Percentiles rank a stretch among this genome's conserved stretches.
Evolutionary conservation across 1,140 invertebrate species (phyloP).

Genomic region (Drosophila hydei): DNA sequence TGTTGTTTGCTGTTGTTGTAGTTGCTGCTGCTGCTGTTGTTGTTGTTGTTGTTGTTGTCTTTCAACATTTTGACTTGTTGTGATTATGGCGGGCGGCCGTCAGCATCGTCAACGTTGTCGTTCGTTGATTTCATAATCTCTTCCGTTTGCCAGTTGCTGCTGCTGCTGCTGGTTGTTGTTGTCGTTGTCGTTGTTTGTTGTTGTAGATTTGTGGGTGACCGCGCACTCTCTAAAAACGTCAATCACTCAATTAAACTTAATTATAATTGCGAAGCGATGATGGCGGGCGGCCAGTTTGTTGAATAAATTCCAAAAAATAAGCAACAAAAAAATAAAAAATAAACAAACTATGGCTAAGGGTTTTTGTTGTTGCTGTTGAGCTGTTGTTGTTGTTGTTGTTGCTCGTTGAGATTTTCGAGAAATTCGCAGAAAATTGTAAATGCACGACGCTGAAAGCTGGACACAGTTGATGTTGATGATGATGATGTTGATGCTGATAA

Average conservation of each 20-base stretch:
- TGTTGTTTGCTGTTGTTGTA: conserved; percentile 46
- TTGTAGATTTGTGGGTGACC: conserved; percentile 79
- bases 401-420: conserved; percentile 73
- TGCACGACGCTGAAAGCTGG: conserved; percentile 60
- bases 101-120: conserved; percentile 36
- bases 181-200: conserved; percentile 40
- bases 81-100: conserved; percentile 63
- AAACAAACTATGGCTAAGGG: neutral
- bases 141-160: conserved; percentile 45
- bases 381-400: conserved; percentile 23
- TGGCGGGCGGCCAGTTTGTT: conserved; percentile 66
- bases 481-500: conserved; percentile 27
- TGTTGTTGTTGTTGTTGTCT: conserved; percentile 48
- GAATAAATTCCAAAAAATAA: conserved; percentile 56
- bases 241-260: conserved; percentile 83
- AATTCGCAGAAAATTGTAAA: conserved; percentile 82
- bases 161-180: conserved; percentile 23
- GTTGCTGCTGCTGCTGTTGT: neutral
- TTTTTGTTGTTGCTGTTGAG: neutral
- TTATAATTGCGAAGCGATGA: conserved; percentile 83
- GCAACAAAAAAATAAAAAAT: neutral
- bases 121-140: conserved; percentile 78
- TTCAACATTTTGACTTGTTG: conserved; percentile 72
- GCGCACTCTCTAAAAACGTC: conserved; percentile 81
- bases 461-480: conserved; percentile 26